These are phyloP conservation scores for Chamaea fasciata DNA, from an alignment of 2,113 vertebrate species.

Conservation along the genomic window DNA sequence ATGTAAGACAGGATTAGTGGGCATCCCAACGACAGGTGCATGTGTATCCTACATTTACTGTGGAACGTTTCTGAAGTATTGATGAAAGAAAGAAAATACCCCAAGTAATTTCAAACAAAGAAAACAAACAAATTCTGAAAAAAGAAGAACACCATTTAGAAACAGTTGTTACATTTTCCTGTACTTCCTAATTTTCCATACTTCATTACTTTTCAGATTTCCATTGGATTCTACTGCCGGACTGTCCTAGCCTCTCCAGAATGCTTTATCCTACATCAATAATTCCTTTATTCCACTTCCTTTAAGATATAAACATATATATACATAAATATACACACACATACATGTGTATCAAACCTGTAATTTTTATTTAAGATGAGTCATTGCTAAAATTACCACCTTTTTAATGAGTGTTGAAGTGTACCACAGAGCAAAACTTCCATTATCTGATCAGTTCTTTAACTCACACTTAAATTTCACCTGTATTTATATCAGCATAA, in stretches of 20 bases:
- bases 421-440: neutral
- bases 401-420: neutral
- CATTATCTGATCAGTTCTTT: neutral
- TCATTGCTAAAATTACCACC: neutral
- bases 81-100: neutral
- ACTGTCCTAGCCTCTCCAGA: neutral
- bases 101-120: neutral
- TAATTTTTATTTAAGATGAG: neutral
- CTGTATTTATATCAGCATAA: neutral
- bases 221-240: neutral
- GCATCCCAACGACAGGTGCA: fast-evolving
- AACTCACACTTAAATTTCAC: neutral
- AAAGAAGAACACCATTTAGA: neutral
- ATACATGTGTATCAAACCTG: neutral
- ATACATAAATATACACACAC: fast-evolving
- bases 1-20: neutral
- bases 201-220: neutral
- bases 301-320: neutral
- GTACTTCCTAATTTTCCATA: neutral
- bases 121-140: neutral
- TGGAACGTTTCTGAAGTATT: neutral
- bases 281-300: neutral
- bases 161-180: neutral
- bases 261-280: neutral
- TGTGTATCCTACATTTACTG: neutral